Evolutionary conservation across 30 jellyfish, hydroid and myxozoan genomes (phyloP).

Genomic region (Aurelia sp.): DNA sequence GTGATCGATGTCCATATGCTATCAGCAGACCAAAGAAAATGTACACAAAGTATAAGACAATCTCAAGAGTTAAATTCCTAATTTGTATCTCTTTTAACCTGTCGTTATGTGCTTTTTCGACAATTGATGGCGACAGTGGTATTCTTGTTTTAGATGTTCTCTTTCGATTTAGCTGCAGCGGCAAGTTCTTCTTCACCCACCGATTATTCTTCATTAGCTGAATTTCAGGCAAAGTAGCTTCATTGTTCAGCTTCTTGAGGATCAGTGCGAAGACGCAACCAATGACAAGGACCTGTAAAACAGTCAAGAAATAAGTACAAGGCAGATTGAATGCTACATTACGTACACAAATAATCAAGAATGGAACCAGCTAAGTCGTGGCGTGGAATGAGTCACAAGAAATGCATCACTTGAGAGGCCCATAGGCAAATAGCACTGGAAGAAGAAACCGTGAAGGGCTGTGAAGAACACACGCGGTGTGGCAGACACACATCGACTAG

Average conservation of each 20-base stretch:
- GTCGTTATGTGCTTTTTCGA: slow-evolving; percentile 57
- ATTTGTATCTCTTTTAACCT: slow-evolving; percentile 52
- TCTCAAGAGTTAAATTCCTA: slow-evolving; percentile 58
- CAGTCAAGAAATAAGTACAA: too few relatives aligned
- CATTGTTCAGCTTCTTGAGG: slow-evolving; percentile 63
- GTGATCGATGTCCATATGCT: slow-evolving; percentile 95
- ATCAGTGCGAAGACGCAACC: slow-evolving; percentile 75
- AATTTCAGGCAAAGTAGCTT: slow-evolving; percentile 58
- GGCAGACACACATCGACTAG: too few relatives aligned
- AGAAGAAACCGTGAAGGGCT: too few relatives aligned
- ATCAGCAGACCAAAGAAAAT: slow-evolving; percentile 68
- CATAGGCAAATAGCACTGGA: too few relatives aligned
- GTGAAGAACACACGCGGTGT: too few relatives aligned
- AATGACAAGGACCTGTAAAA: slow-evolving; percentile 60
- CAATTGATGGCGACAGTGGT: slow-evolving; percentile 53
- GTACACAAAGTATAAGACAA: slow-evolving; percentile 52
- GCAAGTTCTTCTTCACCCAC: slow-evolving; percentile 13
- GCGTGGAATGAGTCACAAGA: too few relatives aligned
- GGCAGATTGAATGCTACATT: too few relatives aligned
- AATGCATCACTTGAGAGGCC: too few relatives aligned
- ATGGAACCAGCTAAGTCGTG: too few relatives aligned
- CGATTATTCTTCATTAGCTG: slow-evolving; percentile 53
- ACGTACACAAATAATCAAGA: too few relatives aligned
- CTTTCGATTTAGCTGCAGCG: slow-evolving; percentile 18
- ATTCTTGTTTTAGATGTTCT: slow-evolving; percentile 20